These are phyloP conservation scores for Grus americana DNA, from an alignment of 2,113 vertebrate genomes.

Conservation along the genomic window DNA sequence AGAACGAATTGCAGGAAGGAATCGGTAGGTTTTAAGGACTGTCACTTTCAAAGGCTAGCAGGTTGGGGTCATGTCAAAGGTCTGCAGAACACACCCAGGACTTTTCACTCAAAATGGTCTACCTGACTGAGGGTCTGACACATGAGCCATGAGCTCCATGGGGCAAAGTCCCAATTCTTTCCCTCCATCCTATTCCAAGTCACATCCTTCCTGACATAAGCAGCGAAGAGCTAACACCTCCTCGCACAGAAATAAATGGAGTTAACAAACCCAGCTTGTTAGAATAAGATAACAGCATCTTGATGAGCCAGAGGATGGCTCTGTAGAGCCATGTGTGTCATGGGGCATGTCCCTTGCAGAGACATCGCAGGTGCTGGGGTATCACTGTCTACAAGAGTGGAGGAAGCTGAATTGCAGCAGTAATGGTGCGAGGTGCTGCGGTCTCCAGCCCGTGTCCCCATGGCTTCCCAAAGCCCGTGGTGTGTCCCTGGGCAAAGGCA, in stretches of 20 bases:
- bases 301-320: not conserved
- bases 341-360: not conserved
- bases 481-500: not conserved
- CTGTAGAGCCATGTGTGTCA: not conserved
- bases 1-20: not conserved
- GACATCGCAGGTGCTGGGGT: not conserved
- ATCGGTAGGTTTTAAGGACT: not conserved
- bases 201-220: not conserved
- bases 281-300: not conserved
- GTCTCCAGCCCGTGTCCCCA: not conserved
- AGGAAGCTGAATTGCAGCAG: not conserved
- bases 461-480: not conserved
- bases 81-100: not conserved
- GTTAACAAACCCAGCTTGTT: not conserved
- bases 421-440: not conserved
- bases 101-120: not conserved
- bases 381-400: not conserved
- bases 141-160: not conserved
- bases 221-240: fast-evolving
- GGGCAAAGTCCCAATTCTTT: not conserved
- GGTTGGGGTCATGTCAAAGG: not conserved
- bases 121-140: not conserved
- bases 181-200: not conserved
- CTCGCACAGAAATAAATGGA: not conserved
- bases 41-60: not conserved